Evolutionary conservation across 1,140 invertebrate species (phyloP).

Genomic region (Ostrea denselamellosa): DNA sequence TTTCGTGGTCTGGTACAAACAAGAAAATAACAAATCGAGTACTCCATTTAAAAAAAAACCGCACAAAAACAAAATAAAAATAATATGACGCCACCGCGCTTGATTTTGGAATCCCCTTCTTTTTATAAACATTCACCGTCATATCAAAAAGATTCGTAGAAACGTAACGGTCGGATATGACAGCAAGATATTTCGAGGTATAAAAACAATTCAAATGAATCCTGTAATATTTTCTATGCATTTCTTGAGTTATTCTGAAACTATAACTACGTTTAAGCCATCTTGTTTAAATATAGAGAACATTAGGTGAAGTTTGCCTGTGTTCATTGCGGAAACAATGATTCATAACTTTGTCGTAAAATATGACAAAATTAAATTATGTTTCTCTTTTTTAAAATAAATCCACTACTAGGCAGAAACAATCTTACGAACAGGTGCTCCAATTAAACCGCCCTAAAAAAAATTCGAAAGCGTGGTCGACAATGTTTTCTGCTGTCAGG

Average conservation of each 20-base stretch:
- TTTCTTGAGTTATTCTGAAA: background rate
- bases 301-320: background rate
- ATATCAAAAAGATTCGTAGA: too few relatives aligned
- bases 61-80: too few relatives aligned
- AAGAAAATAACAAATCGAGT: too few relatives aligned
- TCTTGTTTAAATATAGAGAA: background rate
- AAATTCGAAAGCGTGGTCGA: background rate
- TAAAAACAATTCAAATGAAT: background rate
- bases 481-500: background rate
- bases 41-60: too few relatives aligned
- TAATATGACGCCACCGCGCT: too few relatives aligned
- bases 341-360: background rate
- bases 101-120: too few relatives aligned
- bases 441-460: background rate
- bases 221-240: background rate
- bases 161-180: too few relatives aligned
- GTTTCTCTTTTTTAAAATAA: background rate
- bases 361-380: constrained; percentile 15
- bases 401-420: background rate
- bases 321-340: background rate
- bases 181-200: background rate
- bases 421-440: constrained; percentile 8
- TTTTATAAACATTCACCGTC: too few relatives aligned
- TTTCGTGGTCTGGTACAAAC: too few relatives aligned
- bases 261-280: background rate